phyloP scores from a whole-genome alignment of 2,888 invertebrate genomes.

The Coenonympha arcania region DNA sequence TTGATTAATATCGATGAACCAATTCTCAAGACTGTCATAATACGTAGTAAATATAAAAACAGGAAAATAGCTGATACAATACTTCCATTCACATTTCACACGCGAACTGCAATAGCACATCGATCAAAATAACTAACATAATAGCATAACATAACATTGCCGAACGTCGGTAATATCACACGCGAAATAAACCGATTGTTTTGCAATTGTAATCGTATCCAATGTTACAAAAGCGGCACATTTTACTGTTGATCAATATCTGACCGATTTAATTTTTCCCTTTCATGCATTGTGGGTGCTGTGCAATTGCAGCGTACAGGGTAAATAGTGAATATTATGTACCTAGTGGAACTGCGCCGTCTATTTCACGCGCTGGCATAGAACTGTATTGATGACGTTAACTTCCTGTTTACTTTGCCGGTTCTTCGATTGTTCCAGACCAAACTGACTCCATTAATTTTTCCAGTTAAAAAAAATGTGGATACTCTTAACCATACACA shows the following conservation, averaged over 20 bases:
- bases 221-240: conserved; percentile 18
- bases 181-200: conserved; percentile 21
- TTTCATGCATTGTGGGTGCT: conserved; percentile 13
- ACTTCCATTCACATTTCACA: neutral
- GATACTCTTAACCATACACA: neutral
- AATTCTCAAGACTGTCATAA: neutral
- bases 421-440: conserved; percentile 6
- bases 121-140: conserved; percentile 6
- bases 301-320: conserved; percentile 10
- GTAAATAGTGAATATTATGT: no score
- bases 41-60: neutral
- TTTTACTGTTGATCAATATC: conserved; percentile 19
- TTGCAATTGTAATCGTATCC: conserved; percentile 20
- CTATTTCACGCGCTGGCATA: conserved; percentile 11
- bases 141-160: no score
- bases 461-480: neutral
- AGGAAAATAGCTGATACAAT: conserved; percentile 4
- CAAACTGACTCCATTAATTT: neutral
- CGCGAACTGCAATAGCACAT: conserved; percentile 8
- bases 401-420: conserved; percentile 20
- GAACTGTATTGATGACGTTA: conserved; percentile 7
- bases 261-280: conserved; percentile 21
- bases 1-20: neutral
- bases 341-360: conserved; percentile 5
- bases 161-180: conserved; percentile 20